These are phyloP conservation scores for Parazoanthus darwini DNA, from an alignment of 92 coral and sea anemone species.

Conservation along the genomic window DNA sequence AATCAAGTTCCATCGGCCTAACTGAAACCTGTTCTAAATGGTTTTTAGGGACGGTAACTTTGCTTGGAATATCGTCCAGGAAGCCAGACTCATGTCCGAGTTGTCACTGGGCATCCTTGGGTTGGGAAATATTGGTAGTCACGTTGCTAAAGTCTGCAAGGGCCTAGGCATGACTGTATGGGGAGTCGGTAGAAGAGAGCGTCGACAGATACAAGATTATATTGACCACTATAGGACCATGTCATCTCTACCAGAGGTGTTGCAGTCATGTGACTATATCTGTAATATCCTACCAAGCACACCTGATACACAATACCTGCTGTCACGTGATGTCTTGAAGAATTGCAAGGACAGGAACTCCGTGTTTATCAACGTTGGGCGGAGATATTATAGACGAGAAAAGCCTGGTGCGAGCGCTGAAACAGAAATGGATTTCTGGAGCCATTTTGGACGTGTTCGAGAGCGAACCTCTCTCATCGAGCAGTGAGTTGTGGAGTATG, in stretches of 20 bases:
- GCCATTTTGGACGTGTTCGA: slow-evolving; percentile 92
- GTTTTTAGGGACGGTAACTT: neutral
- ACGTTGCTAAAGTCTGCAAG: slow-evolving; percentile 72
- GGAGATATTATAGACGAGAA: no score
- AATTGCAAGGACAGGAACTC: slow-evolving; percentile 67
- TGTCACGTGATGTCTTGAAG: slow-evolving; percentile 79
- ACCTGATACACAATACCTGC: slow-evolving; percentile 66
- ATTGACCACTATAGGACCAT: slow-evolving; percentile 46
- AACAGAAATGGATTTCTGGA: slow-evolving; percentile 76
- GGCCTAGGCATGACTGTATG: slow-evolving; percentile 82
- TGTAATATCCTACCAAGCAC: slow-evolving; percentile 91
- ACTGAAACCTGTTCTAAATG: neutral
- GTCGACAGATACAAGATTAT: slow-evolving; percentile 44
- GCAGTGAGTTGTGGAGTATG: slow-evolving; percentile 86
- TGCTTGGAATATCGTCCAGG: neutral
- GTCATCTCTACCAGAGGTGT: slow-evolving; percentile 65
- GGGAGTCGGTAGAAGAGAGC: slow-evolving; percentile 71
- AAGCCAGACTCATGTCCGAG: slow-evolving; percentile 36
- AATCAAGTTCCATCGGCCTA: neutral
- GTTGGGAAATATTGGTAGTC: no score
- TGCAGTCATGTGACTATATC: slow-evolving; percentile 81
- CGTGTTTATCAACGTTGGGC: slow-evolving; percentile 54
- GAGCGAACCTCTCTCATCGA: slow-evolving; percentile 76
- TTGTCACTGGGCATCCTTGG: slow-evolving; percentile 62
- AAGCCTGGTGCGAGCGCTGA: no score